Percentiles rank a stretch among this genome's conserved stretches.
These are phyloP conservation scores for Raillietiella orientalis DNA, from an alignment of 2,888 invertebrate species.

Conservation along the genomic window DNA sequence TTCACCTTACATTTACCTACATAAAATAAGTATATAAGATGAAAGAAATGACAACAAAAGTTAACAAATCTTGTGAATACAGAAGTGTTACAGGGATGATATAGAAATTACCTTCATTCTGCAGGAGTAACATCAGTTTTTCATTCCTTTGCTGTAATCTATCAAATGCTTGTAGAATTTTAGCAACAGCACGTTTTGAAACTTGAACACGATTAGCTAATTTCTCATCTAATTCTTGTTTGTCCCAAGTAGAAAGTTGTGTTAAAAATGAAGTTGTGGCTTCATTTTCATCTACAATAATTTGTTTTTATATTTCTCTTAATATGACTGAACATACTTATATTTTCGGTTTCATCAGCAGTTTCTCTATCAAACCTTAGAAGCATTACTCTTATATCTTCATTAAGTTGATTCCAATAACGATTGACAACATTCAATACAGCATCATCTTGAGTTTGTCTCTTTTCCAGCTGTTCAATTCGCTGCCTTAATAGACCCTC, in stretches of 20 bases:
- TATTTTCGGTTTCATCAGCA: constrained; percentile 77
- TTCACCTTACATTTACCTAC: no score
- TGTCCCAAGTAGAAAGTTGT: constrained; percentile 88
- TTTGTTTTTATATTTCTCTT: not conserved
- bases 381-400: constrained; percentile 70
- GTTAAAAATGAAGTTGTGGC: constrained; percentile 84
- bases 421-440: constrained; percentile 89
- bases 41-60: no score
- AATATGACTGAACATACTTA: constrained; percentile 24
- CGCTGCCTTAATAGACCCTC: constrained; percentile 60
- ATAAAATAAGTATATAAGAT: no score
- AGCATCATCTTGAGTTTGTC: constrained; percentile 88
- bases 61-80: no score
- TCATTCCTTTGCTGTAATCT: constrained; percentile 79
- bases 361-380: constrained; percentile 81
- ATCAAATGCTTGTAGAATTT: constrained; percentile 86
- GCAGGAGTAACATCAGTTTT: no score
- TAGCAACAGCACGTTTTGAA: constrained; percentile 79
- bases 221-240: constrained; percentile 83
- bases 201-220: constrained; percentile 82
- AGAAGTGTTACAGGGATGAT: no score
- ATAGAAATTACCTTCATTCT: no score
- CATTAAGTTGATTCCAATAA: constrained; percentile 87
- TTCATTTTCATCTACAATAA: constrained; percentile 23
- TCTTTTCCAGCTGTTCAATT: constrained; percentile 71